Evolutionary conservation across 53 echinoderm and acorn worm species (phyloP).

Genomic region (Zoroaster sp.): DNA sequence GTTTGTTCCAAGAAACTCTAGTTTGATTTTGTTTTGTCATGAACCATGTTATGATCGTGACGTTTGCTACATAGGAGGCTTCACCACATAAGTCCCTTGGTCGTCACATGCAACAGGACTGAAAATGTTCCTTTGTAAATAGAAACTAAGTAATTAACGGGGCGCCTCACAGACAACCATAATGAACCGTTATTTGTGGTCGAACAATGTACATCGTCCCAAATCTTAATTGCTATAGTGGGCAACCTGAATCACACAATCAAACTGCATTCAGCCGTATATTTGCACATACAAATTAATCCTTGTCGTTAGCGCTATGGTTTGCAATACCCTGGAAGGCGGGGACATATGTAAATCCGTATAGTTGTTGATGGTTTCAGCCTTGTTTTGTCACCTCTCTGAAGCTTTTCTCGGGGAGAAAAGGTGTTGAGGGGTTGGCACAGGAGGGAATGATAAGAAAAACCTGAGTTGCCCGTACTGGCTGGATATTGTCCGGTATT

Average conservation of each 20-base stretch:
- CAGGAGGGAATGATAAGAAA: neutral
- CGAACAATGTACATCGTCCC: conserved; percentile 22
- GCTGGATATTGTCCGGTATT: conserved; percentile 28
- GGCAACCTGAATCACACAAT: conserved; percentile 34
- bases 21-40: conserved; percentile 13
- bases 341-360: neutral
- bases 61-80: neutral
- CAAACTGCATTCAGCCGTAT: neutral
- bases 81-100: neutral
- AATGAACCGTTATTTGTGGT: conserved; percentile 31
- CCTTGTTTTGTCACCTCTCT: conserved; percentile 18
- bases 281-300: conserved; percentile 41
- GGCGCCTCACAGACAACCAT: conserved; percentile 14
- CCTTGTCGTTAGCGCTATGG: conserved; percentile 14
- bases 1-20: neutral
- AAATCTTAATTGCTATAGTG: conserved; percentile 16
- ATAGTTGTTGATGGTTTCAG: conserved; percentile 1
- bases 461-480: neutral
- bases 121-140: neutral
- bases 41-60: neutral
- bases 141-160: neutral
- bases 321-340: neutral
- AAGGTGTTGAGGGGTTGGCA: conserved; percentile 12
- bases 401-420: neutral
- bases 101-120: neutral